Evolutionary conservation across 1,140 invertebrate genomes (phyloP), one percentile per base, ranked within the genome.

Genomic region (Heliconius eleuchia): DNA sequence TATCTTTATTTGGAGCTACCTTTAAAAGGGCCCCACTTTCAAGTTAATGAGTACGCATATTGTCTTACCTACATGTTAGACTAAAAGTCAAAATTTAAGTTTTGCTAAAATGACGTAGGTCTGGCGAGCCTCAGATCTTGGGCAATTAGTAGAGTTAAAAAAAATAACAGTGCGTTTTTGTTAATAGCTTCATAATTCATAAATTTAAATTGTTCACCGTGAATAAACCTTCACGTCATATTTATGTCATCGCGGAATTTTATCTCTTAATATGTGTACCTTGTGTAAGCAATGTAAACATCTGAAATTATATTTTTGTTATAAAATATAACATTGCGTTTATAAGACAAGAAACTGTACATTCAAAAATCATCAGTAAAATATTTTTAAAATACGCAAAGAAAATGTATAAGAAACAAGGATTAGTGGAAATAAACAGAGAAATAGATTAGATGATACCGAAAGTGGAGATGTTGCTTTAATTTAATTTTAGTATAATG

Each of bases 221-320:
- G n/a, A 23, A 66, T 27, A 9, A 66, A 66, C 60, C 60, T 66
- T 30, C 60, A 30, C 27, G 60, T 66, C 60, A 66, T 66, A 66
- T 30, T 66, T 30, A 66, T 66, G 60, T 66, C 27, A 66, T 66
- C 60, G 60, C 27, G 60, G 60, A 66, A 66, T 66, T 66, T 66
- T 66, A 66, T 66, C 60, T 66, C 11, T 23, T 66, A 66, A 66
- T 23, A 23, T 8, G 27, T 66, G 60, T 30, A 66, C 19, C 30
- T 66, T 18, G 27, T 23, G 2, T 60, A 60, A 60, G 57, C 9
- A 60, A 23, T 60, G 57, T 66, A 66, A 66, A 66, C 27, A 27
- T 9, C 60, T 66, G 23, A 66, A 66, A 66, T 66, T 66, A 66
- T 66, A 66, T 66, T 27, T 66, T 66, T 66, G 4, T 66, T 16